Base-by-base conservation (phyloP, 2,888 invertebrate species). In the Hirtodrosophila histrioides region DNA sequence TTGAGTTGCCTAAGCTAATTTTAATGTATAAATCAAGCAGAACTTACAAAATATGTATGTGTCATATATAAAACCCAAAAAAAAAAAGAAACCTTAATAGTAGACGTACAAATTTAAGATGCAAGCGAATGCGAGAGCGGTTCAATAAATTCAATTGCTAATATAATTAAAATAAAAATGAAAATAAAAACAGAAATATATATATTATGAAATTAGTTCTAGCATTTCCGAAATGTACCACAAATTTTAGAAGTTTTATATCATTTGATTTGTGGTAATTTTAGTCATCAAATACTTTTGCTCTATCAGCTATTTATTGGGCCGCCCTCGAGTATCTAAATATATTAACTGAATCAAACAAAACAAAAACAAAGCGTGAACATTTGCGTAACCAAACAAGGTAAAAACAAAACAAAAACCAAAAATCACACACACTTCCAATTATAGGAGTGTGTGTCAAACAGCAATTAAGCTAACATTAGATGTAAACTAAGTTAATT, bases 401-500 rank as follows among this genome's bases (percentile, higher is more conserved):
- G 86, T 69, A 86, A 72, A 65, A 51, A 65, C 27, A 31, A 58
- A 70, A 53, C 39, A 33, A 67, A 64, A 70, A 68, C 44, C 43
- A 57, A 63, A 67, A 51, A 27, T 12, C 45, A 57, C 57, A 37
- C 35, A 51, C 61, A 57, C 55, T 35, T 43, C 5, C n/a, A 44
- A 53, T 12, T 43, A 24, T 43, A 39, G 36, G 43, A 45, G 39
- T 53, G 17, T 24, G n/a, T 37, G 44, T 49, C 17, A 44, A 43
- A 58, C 71, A 75, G 69, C 86, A 86, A 74, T 76, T 85, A 88
- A 85, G 87, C 87, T 85, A 85, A 84, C 64, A 76, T 74, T 85
- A 88, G 81, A 77, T 69, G 79, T 83, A 79, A 86, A 75, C 70
- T 84, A 84, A 88, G 88, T 62, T 87, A 87, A 82, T 82, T 79